Base-by-base conservation (phyloP, 2,888 invertebrate species). In the Muscina levida region DNA sequence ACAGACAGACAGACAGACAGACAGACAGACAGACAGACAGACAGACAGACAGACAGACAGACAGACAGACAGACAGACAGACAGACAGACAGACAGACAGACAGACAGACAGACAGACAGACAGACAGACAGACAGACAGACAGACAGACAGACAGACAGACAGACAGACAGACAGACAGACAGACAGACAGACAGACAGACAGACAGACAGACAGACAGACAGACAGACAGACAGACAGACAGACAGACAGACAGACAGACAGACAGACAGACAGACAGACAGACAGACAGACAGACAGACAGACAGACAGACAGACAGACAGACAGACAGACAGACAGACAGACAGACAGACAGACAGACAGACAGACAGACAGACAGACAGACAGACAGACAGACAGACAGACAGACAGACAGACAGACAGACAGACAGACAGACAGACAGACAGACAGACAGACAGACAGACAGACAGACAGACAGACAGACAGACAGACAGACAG, bases 1-100 rank as follows among this genome's bases (percentile, higher is more conserved):
- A 11, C 46, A 46, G 46, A 46, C 46, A 46, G 46, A 46, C 46
- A 46, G 46, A 46, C 46, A 46, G 46, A 46, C 46, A 46, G 46
- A 46, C 46, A 46, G 46, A 46, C 46, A 46, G 46, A 46, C 46
- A 46, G 46, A 46, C 46, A 46, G 46, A 46, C 46, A 46, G 46
- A 46, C 46, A 46, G 46, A 46, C 46, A 46, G 46, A 46, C 46
- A 46, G 46, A 46, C 46, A 46, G 46, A 46, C 46, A 46, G 46
- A 46, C 46, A 46, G 46, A 46, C 46, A 46, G 46, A 46, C 46
- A 46, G 46, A 46, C 46, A 46, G 46, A 46, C 46, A 46, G 46
- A 46, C 46, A 46, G 46, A 46, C 46, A 46, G 46, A 46, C 46
- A 46, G 46, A 46, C 46, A 46, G 46, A 46, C 46, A 46, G 46